phyloP scores from a whole-genome alignment of 30 jellyfish, hydroid and myxozoan species.

The Hydra vulgaris region DNA sequence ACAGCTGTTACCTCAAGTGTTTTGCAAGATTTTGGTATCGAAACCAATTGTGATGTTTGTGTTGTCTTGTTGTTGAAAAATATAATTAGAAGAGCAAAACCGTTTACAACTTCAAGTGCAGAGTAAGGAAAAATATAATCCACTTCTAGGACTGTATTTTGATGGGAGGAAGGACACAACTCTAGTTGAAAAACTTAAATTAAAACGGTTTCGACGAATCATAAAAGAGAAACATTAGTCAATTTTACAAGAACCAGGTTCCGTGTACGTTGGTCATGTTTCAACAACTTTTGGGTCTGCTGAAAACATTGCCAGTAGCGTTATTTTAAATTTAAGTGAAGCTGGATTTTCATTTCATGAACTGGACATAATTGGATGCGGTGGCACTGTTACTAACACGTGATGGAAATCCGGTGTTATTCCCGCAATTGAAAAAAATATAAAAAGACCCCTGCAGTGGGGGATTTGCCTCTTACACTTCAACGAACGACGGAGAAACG shows the following conservation, averaged over 20 bases:
- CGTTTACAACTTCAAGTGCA: neutral
- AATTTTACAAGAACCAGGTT: neutral
- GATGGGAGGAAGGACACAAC: neutral
- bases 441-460: neutral
- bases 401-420: neutral
- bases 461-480: neutral
- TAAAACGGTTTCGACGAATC: too few relatives aligned
- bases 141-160: neutral
- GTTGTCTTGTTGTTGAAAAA: neutral
- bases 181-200: neutral
- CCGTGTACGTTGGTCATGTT: neutral
- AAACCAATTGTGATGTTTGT: neutral
- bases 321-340: neutral
- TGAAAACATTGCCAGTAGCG: neutral
- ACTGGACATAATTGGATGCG: neutral
- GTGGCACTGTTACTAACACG: neutral
- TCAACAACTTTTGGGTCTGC: neutral
- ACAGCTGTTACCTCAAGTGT: neutral
- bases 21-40: neutral
- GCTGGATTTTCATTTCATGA: neutral
- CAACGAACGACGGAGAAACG: neutral
- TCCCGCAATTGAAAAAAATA: neutral
- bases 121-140: neutral
- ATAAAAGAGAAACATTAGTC: neutral
- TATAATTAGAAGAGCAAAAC: neutral